phyloP scores from a whole-genome alignment of 2,113 vertebrate genomes.

The Neomonachus schauinslandi region DNA sequence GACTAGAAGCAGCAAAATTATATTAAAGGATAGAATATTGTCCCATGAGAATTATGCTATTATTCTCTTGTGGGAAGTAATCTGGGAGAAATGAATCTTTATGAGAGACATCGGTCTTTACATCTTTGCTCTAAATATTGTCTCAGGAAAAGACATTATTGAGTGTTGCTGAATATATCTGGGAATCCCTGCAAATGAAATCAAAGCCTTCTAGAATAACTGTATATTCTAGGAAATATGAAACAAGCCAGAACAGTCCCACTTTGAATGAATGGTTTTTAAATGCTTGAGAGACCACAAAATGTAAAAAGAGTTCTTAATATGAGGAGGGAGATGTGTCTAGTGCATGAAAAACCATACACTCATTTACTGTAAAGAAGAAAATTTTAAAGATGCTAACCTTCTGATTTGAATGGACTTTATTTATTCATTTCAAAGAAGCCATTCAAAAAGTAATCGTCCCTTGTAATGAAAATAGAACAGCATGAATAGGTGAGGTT shows the following conservation, averaged over 20 bases:
- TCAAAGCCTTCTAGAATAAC: slow-evolving; percentile 50
- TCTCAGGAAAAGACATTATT: slow-evolving; percentile 37
- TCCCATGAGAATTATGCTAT: slow-evolving; percentile 37
- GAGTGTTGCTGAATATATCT: slow-evolving; percentile 43
- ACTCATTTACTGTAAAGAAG: slow-evolving; percentile 24
- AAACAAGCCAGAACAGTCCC: slow-evolving; percentile 43
- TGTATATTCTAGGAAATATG: slow-evolving; percentile 36
- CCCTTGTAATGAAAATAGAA: slow-evolving; percentile 50
- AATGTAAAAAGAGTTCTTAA: slow-evolving; percentile 61
- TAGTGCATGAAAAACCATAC: slow-evolving; percentile 22
- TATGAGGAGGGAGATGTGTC: slow-evolving; percentile 27
- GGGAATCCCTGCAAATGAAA: slow-evolving; percentile 51
- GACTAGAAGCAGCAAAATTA: neutral
- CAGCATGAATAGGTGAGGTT: neutral
- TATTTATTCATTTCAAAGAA: slow-evolving; percentile 69
- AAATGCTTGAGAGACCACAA: slow-evolving; percentile 44
- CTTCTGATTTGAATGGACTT: slow-evolving; percentile 62
- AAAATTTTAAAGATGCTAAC: slow-evolving; percentile 53
- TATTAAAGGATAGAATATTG: neutral
- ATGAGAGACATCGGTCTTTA: slow-evolving; percentile 42
- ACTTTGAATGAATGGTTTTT: slow-evolving; percentile 51
- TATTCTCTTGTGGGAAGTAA: slow-evolving; percentile 19
- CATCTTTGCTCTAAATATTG: slow-evolving; percentile 54
- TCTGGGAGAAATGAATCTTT: slow-evolving; percentile 53
- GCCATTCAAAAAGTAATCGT: slow-evolving; percentile 56